A percentile compares a stretch with the other conserved stretches of the same genome.
These are phyloP conservation scores for Gambelia wislizenii DNA, from an alignment of 2,797 vertebrate genomes.

Conservation along the genomic window DNA sequence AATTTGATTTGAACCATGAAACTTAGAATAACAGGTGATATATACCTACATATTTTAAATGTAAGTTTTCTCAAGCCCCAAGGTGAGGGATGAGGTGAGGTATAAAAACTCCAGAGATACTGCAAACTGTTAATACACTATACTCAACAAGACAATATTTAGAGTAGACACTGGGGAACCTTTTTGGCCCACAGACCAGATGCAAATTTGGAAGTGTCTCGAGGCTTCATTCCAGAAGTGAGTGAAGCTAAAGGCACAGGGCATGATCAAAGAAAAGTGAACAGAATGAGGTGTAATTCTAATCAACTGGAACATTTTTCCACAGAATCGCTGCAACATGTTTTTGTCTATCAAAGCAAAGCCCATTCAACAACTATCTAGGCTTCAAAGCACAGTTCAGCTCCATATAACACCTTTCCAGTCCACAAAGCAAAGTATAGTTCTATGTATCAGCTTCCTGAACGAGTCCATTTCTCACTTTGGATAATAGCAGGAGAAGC, in stretches of 20 bases:
- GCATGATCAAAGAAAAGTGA: background rate
- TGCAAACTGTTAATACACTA: background rate
- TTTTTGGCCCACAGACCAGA: background rate
- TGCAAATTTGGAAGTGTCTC: background rate
- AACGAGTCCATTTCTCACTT: no score
- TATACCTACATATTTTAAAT: background rate
- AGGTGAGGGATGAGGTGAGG: background rate
- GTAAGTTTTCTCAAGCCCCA: background rate
- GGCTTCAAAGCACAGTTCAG: background rate
- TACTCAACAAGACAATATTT: background rate
- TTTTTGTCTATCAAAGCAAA: background rate
- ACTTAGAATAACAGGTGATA: background rate
- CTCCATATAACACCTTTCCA: background rate
- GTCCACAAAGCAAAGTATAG: no score
- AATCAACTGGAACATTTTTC: background rate
- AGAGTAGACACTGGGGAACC: no score
- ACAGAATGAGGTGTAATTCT: background rate
- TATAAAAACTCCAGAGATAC: background rate
- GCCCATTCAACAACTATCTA: background rate
- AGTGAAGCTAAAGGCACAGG: no score
- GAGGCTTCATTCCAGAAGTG: no score
- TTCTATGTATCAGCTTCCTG: no score
- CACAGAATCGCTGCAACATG: background rate
- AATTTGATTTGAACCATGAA: background rate
- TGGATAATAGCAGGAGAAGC: no score